phyloP scores from a whole-genome alignment of 2,888 invertebrate species.

The Parnassius mnemosyne region DNA sequence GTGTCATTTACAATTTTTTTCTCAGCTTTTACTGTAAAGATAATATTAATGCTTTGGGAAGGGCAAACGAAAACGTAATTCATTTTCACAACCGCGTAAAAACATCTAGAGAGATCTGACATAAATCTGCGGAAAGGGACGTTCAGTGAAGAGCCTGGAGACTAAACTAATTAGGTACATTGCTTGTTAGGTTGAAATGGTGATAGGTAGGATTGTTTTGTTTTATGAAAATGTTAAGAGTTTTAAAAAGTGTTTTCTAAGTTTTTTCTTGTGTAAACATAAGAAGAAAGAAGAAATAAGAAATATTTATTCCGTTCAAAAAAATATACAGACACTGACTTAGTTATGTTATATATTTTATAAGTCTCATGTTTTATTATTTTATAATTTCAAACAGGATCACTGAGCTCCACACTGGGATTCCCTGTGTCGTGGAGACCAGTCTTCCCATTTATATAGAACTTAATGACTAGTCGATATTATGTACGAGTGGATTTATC shows the following conservation, averaged over 20 bases:
- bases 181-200: slow-evolving; percentile 59
- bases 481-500: no score
- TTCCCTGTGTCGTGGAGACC: no score
- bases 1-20: slow-evolving; percentile 27
- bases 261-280: no score
- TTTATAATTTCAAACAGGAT: no score
- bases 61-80: slow-evolving; percentile 46
- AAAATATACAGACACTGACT: no score
- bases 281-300: no score
- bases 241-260: neutral
- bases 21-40: slow-evolving; percentile 16
- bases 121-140: slow-evolving; percentile 65
- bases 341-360: no score
- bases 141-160: slow-evolving; percentile 54
- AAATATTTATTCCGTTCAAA: no score
- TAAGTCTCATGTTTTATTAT: no score
- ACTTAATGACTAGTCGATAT: no score
- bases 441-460: no score
- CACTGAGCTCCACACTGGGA: no score
- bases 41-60: slow-evolving; percentile 16
- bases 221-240: slow-evolving; percentile 33
- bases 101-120: slow-evolving; percentile 53
- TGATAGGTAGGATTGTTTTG: slow-evolving; percentile 33
- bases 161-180: slow-evolving; percentile 71
- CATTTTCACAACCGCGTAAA: slow-evolving; percentile 55